Evolutionary conservation across 2,797 vertebrate genomes (phyloP), one percentile per base, ranked within the genome.

Genomic region (Parotocinclus haroldoi): DNA sequence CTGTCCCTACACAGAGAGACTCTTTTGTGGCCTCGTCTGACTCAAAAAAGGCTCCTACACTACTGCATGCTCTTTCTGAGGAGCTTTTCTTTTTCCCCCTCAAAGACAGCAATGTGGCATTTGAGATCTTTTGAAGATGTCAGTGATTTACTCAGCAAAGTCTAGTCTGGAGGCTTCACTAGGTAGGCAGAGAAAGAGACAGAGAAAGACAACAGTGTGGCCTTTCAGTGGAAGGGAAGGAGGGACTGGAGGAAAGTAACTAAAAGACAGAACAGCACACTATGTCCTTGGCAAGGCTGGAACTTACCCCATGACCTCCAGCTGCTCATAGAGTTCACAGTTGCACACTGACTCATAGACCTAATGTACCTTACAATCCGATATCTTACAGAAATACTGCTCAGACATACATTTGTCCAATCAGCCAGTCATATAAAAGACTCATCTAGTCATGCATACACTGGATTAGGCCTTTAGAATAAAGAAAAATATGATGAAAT

Each of bases 1-100:
- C 63, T 77, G 71, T 54, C 36, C 16, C 59, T 66, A 54, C 79
- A 78, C 77, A 78, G 72, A 74, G 80, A 79, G 80, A 81, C 83
- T 87, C 87, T 86, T 72, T 81, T 87, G 83, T 73, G 82, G 82
- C 75, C 81, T 83, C 62, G 55, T 72, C 75, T 79, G 82, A 82
- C 78, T 88, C 77, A 83, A 65, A 82, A n/a, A 76, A 77, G 40
- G 75, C 17, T 45, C 56, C 63, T 65, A 77, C 76, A 19, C 48
- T 51, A 62, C 63, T 68, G 52, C 40, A 54, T 48, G 7, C 68
- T 72, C 64, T 58, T 69, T 44, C 38, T 49, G 78, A 81, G 85
- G 82, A 79, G 66, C 80, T 1, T 63, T 84, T 78, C 56, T 58
- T 39, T 49, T 37, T 63, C 18, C 40, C 70, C n/a, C n/a, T n/a